phyloP scores from a whole-genome alignment of 2,797 vertebrate species.

The Sebastes kiyomatsui region DNA sequence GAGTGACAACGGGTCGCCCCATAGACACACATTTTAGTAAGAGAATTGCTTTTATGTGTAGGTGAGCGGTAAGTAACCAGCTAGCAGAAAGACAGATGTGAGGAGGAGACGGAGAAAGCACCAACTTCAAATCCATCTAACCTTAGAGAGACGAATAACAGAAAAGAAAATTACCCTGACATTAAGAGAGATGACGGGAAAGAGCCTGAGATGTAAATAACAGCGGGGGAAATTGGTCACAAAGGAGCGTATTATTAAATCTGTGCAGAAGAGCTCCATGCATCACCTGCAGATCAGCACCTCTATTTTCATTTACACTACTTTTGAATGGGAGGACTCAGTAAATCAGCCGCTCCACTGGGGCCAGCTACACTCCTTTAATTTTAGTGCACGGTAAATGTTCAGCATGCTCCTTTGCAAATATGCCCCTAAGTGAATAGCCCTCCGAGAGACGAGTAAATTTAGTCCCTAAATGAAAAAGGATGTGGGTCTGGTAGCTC shows the following conservation, averaged over 20 bases:
- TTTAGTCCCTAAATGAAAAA: constrained; percentile 33
- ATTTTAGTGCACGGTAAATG: constrained; percentile 44
- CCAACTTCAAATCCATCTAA: constrained; percentile 13
- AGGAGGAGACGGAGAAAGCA: not conserved
- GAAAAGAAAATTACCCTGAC: not conserved
- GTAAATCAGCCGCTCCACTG: constrained; percentile 41
- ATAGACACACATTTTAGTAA: not conserved
- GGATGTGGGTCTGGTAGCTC: constrained; percentile 33
- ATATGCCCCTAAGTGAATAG: constrained; percentile 38
- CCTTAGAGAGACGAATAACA: not conserved
- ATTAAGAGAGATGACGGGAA: constrained; percentile 23
- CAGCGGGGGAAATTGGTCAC: not conserved
- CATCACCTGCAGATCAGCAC: constrained; percentile 14
- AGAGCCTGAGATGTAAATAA: constrained; percentile 11
- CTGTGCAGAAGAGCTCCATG: not conserved
- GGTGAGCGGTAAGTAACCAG: constrained; percentile 1
- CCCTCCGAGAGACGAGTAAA: constrained; percentile 39
- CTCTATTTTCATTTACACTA: constrained; percentile 17
- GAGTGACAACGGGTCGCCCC: not conserved
- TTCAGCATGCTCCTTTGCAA: constrained; percentile 40
- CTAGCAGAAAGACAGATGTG: not conserved
- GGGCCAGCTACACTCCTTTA: constrained; percentile 26
- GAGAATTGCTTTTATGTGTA: not conserved
- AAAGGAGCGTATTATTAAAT: constrained; percentile 21
- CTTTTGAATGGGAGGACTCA: constrained; percentile 26